Evolutionary conservation across 2,113 vertebrate genomes (phyloP), one percentile per base, ranked within the genome.

Genomic region (Poeciliopsis retropinna): DNA sequence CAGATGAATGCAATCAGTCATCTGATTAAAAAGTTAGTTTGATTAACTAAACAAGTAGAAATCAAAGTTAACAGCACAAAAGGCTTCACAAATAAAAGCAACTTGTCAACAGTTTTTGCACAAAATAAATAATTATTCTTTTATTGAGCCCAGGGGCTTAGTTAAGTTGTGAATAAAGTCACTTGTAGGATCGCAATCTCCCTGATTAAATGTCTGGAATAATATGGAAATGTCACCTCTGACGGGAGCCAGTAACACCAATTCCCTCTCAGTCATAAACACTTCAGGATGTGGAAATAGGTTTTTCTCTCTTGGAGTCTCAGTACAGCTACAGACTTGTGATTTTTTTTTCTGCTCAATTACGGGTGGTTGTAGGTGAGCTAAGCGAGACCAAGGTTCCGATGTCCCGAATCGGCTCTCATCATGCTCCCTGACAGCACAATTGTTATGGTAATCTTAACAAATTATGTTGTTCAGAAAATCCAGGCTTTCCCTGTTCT

Each of bases 401-500:
- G 34, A 29, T 70, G 68, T 34, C 22, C 70, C 60, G 44, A 78
- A 54, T 70, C 27, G 70, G 37, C 76, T 63, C 34, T 73, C 29
- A 73, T 82, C 69, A 72, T 41, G 71, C 57, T 63, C 74, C n/a
- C 73, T 66, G 75, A 85, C 73, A 79, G 81, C 80, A 60, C 54
- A 3, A 73, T 88, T 87, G 75, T 87, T 67, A 86, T 87, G 83
- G 27, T 83, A 85, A 87, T 89, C 29, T 61, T 15, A 15, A n/a
- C 70, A 87, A 86, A 91, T 85, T 73, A 80, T 80, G 75, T 66
- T 79, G 69, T 77, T 86, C 75, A 79, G 73, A 84, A 82, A 84
- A 81, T 83, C 70, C 29, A 31, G 80, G 62, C 31, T 79, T 85
- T 87, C 78, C 70, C 65, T 80, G 30, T 73, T 80, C 64, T 72